These are phyloP conservation scores for Dichetophora obliterata DNA, from an alignment of 2,888 invertebrate species.

Conservation along the genomic window DNA sequence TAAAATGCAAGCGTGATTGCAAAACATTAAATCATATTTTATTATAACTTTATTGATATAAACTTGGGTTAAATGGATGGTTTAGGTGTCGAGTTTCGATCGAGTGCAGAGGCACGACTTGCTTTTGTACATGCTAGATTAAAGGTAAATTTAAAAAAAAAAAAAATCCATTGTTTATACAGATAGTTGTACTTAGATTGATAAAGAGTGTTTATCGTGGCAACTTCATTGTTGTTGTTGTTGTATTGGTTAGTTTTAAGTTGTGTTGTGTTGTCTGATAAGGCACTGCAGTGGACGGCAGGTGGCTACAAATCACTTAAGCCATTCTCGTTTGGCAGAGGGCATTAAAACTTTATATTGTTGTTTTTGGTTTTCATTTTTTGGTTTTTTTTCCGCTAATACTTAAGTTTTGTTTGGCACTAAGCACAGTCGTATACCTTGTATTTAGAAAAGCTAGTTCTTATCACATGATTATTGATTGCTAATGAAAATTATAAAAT, in stretches of 20 bases:
- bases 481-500: constrained; percentile 57
- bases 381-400: background rate
- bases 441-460: constrained; percentile 46
- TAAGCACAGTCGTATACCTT: background rate
- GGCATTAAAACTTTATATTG: background rate
- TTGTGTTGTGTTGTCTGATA: background rate
- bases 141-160: constrained; percentile 17
- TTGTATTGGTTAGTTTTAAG: background rate
- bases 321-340: constrained; percentile 49
- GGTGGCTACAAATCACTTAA: constrained; percentile 59
- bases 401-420: background rate
- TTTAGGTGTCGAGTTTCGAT: constrained; percentile 40
- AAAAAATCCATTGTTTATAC: background rate
- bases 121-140: constrained; percentile 19
- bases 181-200: background rate
- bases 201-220: constrained; percentile 10
- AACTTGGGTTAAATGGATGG: constrained; percentile 25
- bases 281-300: background rate
- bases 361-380: background rate
- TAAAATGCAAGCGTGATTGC: constrained; percentile 42
- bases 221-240: background rate
- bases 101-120: constrained; percentile 25
- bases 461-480: constrained; percentile 61
- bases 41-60: constrained; percentile 28
- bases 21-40: constrained; percentile 47